phyloP scores from a whole-genome alignment of 2,888 invertebrate genomes.

The Saturnia pavonia region DNA sequence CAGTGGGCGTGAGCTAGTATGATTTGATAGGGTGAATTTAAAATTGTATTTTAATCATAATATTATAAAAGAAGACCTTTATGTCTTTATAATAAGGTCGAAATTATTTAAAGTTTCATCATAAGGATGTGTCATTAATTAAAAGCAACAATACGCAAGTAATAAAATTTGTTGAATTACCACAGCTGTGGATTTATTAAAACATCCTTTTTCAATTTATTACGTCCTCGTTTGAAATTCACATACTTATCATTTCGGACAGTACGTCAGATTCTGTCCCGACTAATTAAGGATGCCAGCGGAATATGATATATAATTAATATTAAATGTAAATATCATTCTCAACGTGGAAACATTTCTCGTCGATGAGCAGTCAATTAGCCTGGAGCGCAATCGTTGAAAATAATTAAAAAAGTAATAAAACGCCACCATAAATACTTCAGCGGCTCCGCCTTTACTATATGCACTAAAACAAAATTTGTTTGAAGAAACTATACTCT shows the following conservation, averaged over 20 bases:
- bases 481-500: constrained; percentile 30
- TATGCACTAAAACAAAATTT: constrained; percentile 59
- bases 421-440: constrained; percentile 75
- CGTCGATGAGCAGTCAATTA: constrained; percentile 68
- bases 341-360: constrained; percentile 34
- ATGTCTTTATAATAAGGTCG: constrained; percentile 1
- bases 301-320: constrained; percentile 16
- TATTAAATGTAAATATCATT: constrained; percentile 18
- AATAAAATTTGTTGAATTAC: constrained; percentile 34
- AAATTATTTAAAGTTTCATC: not conserved
- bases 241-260: not conserved
- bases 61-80: not conserved
- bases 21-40: constrained; percentile 45
- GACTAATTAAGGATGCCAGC: not conserved
- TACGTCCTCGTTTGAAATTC: constrained; percentile 56
- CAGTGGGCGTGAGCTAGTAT: constrained; percentile 72
- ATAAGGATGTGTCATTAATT: constrained; percentile 28
- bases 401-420: constrained; percentile 80
- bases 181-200: constrained; percentile 65
- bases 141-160: constrained; percentile 44
- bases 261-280: not conserved
- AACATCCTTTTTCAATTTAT: constrained; percentile 67
- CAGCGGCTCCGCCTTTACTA: constrained; percentile 57
- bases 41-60: constrained; percentile 29
- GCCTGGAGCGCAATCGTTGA: constrained; percentile 66